Conservation (phyloP, 2,888 invertebrate species). For the Drosophila merina region DNA sequence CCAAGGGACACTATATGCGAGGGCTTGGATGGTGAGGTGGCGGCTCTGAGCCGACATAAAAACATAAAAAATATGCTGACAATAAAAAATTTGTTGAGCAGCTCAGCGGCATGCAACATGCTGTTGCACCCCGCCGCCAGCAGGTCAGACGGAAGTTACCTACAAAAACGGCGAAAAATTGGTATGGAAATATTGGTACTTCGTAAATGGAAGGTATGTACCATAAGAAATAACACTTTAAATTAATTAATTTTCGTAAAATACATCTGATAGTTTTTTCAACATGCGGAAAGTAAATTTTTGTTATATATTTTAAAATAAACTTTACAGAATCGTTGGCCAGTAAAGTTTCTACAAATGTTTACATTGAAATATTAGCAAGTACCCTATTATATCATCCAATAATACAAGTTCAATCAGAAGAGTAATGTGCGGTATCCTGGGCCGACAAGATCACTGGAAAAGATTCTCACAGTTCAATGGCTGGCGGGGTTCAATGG, state of each 20-base stretch:
- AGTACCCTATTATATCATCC: background rate
- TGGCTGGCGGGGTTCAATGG: constrained; percentile 65
- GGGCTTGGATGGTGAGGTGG: background rate
- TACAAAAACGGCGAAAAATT: constrained; percentile 4
- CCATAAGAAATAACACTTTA: background rate
- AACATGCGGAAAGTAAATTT: too few relatives aligned
- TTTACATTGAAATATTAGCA: background rate
- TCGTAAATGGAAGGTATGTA: background rate
- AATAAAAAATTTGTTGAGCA: constrained; percentile 73
- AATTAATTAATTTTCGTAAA: background rate
- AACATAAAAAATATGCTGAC: constrained; percentile 78
- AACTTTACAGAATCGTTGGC: too few relatives aligned
- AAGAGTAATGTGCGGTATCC: constrained; percentile 22
- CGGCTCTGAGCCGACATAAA: constrained; percentile 49
- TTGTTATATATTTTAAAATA: too few relatives aligned
- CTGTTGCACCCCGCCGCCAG: constrained; percentile 64
- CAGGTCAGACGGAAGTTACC: constrained; percentile 41
- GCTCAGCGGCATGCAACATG: constrained; percentile 76
- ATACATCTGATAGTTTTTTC: too few relatives aligned
- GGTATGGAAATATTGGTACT: background rate
- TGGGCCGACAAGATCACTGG: constrained; percentile 22
- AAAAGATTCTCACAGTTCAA: constrained; percentile 62
- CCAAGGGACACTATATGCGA: constrained; percentile 32
- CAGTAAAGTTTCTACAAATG: background rate
- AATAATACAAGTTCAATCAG: constrained; percentile 8